Base-by-base conservation (phyloP, 2,113 vertebrate genomes). In the Gnathonemus longibarbis region DNA sequence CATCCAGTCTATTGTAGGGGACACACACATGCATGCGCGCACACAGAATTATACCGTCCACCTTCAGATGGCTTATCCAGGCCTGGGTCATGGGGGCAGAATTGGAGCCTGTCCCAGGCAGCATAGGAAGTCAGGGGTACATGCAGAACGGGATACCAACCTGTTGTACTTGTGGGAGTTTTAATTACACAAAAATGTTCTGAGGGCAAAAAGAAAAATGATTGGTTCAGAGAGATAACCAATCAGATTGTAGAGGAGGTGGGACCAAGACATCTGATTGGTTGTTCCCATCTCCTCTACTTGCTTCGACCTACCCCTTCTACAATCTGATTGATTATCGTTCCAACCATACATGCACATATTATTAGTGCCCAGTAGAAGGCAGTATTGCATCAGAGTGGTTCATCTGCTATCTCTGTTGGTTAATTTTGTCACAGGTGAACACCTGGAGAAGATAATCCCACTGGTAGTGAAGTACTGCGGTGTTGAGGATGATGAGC, bases 381-480 rank as follows among this genome's bases (percentile, higher is more conserved):
- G 83, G 89, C 70, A 80, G 48, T 24, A 74, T 77, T 89, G 19
- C 83, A 50, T 9, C 56, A 39, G 35, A 88, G 9, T 27, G 5
- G 2, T n/a, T 27, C 21, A 77, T 49, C 39, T 7, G 31, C 45
- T 24, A 53, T 66, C 19, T 87, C 48, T 39, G 6, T 87, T 90
- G 83, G 21, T 77, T 35, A 74, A 48, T 80, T 8, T 13, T 90
- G 49, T 91, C 92, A 45, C 90, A 99, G 98, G 98, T 31, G 96
- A 97, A 27, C 97, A 99, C 91, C 94, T 99, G 93, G 97, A 97
- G 93, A 98, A 97, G 93, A 96, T 99, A 87, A 95, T 99, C 89
- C 98, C 97, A 11, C 93, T 98, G 92, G 95, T 99, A 88, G 96
- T 98, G 45, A 97, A 96, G 88, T 98, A 98, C 94, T 98, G 97